A percentile compares a stretch with the other conserved stretches of the same genome.
Evolutionary conservation across 2,888 invertebrate species (phyloP).

Genomic region (Diaperis boleti): DNA sequence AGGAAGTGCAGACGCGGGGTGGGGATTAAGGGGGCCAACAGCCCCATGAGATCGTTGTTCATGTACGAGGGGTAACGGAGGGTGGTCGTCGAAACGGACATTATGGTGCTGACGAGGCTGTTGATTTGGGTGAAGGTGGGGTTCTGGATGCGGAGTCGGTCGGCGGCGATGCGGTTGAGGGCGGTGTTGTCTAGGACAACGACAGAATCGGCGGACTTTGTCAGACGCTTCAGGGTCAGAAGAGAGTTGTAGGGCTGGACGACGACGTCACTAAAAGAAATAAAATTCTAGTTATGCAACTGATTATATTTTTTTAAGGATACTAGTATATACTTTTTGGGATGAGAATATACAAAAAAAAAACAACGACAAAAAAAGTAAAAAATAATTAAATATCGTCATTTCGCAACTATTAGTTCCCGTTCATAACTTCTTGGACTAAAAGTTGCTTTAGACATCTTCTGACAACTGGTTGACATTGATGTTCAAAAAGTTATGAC

Average conservation of each 20-base stretch:
- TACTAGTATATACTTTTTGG: too few species aligned
- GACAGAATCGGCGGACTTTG: constrained; percentile 96
- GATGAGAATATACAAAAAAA: too few species aligned
- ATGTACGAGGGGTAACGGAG: constrained; percentile 96
- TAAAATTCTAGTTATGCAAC: too few species aligned
- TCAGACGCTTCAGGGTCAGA: constrained; percentile 92
- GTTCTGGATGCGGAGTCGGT: constrained; percentile 94
- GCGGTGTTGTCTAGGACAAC: constrained; percentile 98
- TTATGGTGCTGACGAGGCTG: constrained; percentile 96
- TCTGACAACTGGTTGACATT: too few species aligned
- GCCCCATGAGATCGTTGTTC: constrained; percentile 96
- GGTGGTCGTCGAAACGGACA: constrained; percentile 98
- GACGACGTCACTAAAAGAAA: constrained; percentile 83
- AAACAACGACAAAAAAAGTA: too few species aligned
- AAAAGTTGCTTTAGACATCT: too few species aligned
- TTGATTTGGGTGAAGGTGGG: constrained; percentile 98
- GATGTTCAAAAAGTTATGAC: too few species aligned
- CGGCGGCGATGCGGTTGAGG: constrained; percentile 91
- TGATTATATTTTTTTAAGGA: too few species aligned
- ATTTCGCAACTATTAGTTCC: too few species aligned
- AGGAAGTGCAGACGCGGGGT: constrained; percentile 98
- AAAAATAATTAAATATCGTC: too few species aligned
- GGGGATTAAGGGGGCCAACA: constrained; percentile 95
- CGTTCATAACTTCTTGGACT: too few species aligned
- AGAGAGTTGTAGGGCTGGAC: constrained; percentile 98